Conservation (phyloP, 2,113 vertebrate genomes). For the Stigmatopora nigra region DNA sequence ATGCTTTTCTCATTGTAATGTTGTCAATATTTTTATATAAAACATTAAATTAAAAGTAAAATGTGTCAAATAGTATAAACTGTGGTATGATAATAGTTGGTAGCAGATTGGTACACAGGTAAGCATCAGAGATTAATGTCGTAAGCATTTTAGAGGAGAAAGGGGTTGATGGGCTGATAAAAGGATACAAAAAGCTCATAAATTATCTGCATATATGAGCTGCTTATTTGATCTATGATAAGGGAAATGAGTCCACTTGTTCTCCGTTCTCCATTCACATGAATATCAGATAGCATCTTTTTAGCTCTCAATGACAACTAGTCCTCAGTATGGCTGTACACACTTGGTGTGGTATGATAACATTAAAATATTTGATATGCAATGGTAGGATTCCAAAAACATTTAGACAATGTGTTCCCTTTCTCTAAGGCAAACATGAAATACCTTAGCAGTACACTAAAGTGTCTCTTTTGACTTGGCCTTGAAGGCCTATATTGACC, state of each 20-base stretch:
- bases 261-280: slow-evolving; percentile 39
- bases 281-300: slow-evolving; percentile 55
- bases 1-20: background rate
- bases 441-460: slow-evolving; percentile 6
- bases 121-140: slow-evolving; percentile 58
- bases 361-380: slow-evolving; percentile 54
- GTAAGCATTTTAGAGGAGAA: slow-evolving; percentile 57
- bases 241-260: slow-evolving; percentile 59
- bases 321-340: slow-evolving; percentile 47
- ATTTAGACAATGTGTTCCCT: slow-evolving; percentile 28
- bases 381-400: slow-evolving; percentile 37
- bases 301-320: slow-evolving; percentile 56
- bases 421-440: slow-evolving; percentile 13
- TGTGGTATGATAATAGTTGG: slow-evolving; percentile 35
- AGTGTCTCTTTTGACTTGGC: slow-evolving; percentile 32
- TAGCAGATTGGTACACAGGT: slow-evolving; percentile 34
- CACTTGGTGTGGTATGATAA: slow-evolving; percentile 33
- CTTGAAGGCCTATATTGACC: slow-evolving; percentile 36
- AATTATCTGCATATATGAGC: slow-evolving; percentile 63
- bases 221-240: slow-evolving; percentile 68
- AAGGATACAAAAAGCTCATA: slow-evolving; percentile 59
- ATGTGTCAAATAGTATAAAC: background rate
- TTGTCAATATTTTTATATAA: background rate
- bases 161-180: slow-evolving; percentile 58
- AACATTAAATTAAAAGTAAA: background rate